These are phyloP conservation scores for Cinclus mexicanus DNA, from an alignment of 2,113 vertebrate genomes.

Conservation along the genomic window DNA sequence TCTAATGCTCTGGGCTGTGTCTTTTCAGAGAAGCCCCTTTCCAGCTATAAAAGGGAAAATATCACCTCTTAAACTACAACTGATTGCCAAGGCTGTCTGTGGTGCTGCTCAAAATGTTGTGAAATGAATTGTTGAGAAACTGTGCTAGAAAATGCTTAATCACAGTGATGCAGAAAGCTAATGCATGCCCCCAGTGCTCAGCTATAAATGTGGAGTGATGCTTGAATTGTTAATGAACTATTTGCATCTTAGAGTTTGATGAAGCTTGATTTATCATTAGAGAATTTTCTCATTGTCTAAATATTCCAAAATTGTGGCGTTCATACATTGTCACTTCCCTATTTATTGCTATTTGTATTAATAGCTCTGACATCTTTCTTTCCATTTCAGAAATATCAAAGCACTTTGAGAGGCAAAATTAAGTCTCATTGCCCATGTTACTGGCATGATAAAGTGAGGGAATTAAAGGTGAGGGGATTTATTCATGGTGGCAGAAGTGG, in stretches of 20 bases:
- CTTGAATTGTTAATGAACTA: slow-evolving; percentile 43
- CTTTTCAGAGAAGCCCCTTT: neutral
- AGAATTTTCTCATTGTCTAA: slow-evolving; percentile 32
- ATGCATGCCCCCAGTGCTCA: neutral
- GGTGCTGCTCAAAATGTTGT: neutral
- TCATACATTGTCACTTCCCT: neutral
- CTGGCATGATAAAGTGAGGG: neutral
- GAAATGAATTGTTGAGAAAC: neutral
- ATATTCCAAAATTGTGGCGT: neutral
- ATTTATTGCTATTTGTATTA: neutral
- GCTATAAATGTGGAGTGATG: slow-evolving; percentile 10
- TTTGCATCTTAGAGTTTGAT: slow-evolving; percentile 37
- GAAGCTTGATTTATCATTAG: slow-evolving; percentile 28
- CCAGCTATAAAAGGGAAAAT: neutral
- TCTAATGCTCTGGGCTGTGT: neutral
- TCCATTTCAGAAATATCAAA: neutral
- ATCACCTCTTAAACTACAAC: neutral
- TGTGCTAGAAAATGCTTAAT: neutral
- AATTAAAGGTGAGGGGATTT: neutral
- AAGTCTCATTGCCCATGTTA: neutral
- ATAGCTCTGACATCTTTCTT: neutral
- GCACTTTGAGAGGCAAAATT: neutral
- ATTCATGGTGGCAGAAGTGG: neutral
- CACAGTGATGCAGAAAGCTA: neutral
- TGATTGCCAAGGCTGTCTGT: neutral